These are phyloP conservation scores for Minunthozetes semirufus DNA, from an alignment of 2,888 invertebrate species.

Conservation along the genomic window DNA sequence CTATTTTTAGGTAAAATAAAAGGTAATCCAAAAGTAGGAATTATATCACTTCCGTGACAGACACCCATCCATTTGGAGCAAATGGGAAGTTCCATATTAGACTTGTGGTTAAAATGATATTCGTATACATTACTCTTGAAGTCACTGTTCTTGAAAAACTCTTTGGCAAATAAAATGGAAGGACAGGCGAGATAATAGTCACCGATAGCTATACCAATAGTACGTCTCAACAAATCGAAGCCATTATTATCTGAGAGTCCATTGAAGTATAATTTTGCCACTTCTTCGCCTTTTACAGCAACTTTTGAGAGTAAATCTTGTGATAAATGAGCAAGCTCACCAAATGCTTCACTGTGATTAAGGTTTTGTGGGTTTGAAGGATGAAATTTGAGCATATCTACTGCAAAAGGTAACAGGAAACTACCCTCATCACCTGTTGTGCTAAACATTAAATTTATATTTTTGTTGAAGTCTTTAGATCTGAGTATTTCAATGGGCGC, in stretches of 20 bases:
- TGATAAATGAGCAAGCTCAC: no score
- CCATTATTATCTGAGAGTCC: not conserved
- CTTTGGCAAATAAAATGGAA: constrained; percentile 3
- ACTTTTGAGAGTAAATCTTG: not conserved
- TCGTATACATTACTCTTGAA: constrained; percentile 1
- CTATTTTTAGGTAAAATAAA: not conserved
- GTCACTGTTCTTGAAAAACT: not conserved
- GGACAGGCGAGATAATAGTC: constrained; percentile 18
- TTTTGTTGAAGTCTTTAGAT: constrained; percentile 15
- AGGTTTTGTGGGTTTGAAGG: not conserved
- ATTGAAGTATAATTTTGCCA: not conserved
- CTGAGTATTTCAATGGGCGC: not conserved
- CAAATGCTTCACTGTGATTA: no score
- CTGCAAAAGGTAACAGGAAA: not conserved
- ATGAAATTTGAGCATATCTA: not conserved
- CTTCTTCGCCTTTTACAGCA: not conserved
- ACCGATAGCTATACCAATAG: constrained; percentile 20
- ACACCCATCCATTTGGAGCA: constrained; percentile 18
- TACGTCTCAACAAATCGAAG: not conserved
- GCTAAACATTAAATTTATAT: constrained; percentile 16
- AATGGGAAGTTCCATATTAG: no score
- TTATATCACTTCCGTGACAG: no score
- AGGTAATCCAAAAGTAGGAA: no score
- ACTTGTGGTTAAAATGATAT: constrained; percentile 24
- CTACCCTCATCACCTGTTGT: constrained; percentile 26